Base-by-base conservation (phyloP, 2,888 invertebrate genomes). In the Atethmia centrago region DNA sequence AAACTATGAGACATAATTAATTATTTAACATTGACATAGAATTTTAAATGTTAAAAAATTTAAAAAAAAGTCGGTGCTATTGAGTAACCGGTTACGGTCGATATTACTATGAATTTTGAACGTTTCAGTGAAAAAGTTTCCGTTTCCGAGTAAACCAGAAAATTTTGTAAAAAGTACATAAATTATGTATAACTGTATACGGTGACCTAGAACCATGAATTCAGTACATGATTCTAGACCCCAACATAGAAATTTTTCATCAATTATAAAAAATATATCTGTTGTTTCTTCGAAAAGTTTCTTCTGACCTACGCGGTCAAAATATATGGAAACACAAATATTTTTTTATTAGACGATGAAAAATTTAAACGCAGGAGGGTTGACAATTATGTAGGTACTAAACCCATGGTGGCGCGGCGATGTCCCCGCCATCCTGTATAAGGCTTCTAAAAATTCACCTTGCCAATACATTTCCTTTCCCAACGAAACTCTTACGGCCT, bases 11-110 rank as follows among this genome's bases (percentile, higher is more conserved):
- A 79, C 77, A 77, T 74, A 49, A 69, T 81, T 65, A 88, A 87
- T 88, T 82, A 85, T 77, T 86, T 89, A 89, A 88, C 90, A 90
- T 90, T 90, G 90, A 90, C 90, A 90, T 87, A 84, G 85, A 85
- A 86, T 79, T 73, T 76, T 47, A 71, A 80, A n/a, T 56, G 58
- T 80, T 65, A 49, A 62, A 59, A n/a, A 62, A 61, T 71, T 58
- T 21, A 69, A 58, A 49, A 81, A 77, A 77, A 77, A 69, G 53
- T 51, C 31, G 28, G 0, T 8, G 3, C 7, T 69, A 28, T 80
- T 80, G 82, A 67, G 66, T 73, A 77, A 81, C 69, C 58, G 56
- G 56, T 80, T 77, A 80, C 69, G 78, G 71, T 78, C 40, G 31
- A 71, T 67, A 66, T 49, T 69, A 69, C 36, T 62, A 31, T 77